phyloP scores from a whole-genome alignment of 2,888 invertebrate genomes.

The Drosophila borborema region DNA sequence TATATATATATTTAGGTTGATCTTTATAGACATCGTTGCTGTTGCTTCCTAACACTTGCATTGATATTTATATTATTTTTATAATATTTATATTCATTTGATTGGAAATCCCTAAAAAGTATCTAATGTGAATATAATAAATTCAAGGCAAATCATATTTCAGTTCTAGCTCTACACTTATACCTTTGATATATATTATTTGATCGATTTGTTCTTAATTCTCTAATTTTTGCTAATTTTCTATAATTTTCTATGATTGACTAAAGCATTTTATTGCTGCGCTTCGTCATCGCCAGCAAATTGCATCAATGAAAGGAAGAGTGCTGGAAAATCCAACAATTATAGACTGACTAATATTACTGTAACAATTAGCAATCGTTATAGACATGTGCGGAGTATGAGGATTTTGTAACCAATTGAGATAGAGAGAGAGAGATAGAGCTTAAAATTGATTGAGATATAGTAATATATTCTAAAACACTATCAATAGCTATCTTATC shows the following conservation, averaged over 20 bases:
- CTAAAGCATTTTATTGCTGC: background rate
- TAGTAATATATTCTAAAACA: no score
- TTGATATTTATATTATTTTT: background rate
- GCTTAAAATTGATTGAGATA: background rate
- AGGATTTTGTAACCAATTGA: background rate
- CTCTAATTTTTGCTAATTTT: background rate
- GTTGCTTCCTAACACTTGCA: background rate
- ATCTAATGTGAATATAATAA: background rate
- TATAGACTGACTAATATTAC: constrained; percentile 3
- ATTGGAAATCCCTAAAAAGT: background rate
- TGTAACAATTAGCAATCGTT: background rate
- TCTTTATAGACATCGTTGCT: background rate
- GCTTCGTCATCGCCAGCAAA: background rate
- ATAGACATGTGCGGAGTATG: background rate
- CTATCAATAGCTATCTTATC: no score
- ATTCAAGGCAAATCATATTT: background rate
- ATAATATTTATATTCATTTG: background rate
- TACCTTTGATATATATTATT: background rate
- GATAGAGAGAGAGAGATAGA: background rate
- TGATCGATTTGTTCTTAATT: background rate
- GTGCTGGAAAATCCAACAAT: background rate
- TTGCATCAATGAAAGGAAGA: constrained; percentile 5
- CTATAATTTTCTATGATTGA: constrained; percentile 4
- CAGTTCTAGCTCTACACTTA: no score
- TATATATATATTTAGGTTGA: background rate